phyloP scores from a whole-genome alignment of 1,140 invertebrate genomes.

The Papilio machaon region DNA sequence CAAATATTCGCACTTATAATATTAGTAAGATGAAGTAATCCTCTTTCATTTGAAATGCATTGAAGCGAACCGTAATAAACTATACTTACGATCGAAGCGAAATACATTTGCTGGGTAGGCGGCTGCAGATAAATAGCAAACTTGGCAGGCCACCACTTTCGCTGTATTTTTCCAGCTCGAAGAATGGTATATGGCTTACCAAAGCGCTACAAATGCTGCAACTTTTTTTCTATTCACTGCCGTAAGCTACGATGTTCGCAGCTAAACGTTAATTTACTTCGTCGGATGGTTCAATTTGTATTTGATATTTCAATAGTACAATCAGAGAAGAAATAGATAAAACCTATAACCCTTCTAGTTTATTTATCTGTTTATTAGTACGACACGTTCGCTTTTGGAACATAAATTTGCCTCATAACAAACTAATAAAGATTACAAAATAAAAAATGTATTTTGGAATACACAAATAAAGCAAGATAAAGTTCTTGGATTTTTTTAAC shows the following conservation, averaged over 20 bases:
- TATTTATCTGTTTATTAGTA: not conserved
- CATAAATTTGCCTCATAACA: too few species aligned
- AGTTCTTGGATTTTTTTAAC: not conserved
- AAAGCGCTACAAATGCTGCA: constrained; percentile 3
- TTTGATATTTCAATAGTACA: not conserved
- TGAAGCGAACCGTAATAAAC: constrained; percentile 23
- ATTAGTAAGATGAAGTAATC: not conserved
- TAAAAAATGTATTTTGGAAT: too few species aligned
- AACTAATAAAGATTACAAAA: too few species aligned
- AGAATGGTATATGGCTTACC: constrained; percentile 8
- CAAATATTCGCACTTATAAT: too few species aligned
- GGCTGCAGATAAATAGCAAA: constrained; percentile 17
- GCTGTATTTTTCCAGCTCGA: constrained; percentile 6
- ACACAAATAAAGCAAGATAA: too few species aligned
- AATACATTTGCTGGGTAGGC: not conserved
- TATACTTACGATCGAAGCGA: constrained; percentile 14
- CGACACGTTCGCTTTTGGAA: too few species aligned
- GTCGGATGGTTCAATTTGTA: not conserved
- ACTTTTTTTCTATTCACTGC: not conserved
- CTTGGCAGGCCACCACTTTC: constrained; percentile 18
- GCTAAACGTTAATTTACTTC: not conserved
- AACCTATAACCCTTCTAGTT: too few species aligned
- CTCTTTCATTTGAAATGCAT: constrained; percentile 21
- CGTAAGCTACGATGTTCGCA: not conserved
- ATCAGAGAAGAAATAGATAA: too few species aligned